These are phyloP conservation scores for Macrobrachium nipponense DNA, from an alignment of 1,140 invertebrate genomes.

Conservation along the genomic window DNA sequence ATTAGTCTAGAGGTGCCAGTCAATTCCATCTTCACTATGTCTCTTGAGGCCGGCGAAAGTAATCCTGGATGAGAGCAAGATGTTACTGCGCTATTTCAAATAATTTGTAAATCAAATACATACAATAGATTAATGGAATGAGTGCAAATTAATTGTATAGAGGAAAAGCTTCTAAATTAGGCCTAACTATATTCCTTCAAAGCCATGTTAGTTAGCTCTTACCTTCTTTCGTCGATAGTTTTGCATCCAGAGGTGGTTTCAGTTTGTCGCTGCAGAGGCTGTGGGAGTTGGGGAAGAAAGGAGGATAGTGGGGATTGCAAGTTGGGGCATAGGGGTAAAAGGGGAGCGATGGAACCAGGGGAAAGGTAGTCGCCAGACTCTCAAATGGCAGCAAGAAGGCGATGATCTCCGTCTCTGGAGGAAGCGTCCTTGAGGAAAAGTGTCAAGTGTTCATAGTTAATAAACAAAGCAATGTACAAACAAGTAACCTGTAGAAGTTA, in stretches of 20 bases:
- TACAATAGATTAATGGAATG: no score
- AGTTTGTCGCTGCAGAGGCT: not conserved
- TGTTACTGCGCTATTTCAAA: no score
- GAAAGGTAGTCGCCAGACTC: not conserved
- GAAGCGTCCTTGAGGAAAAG: not conserved
- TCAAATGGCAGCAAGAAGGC: constrained; percentile 25
- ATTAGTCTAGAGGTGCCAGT: constrained; percentile 15
- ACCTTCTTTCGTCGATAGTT: constrained; percentile 3
- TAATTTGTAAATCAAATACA: no score
- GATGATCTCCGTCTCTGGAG: constrained; percentile 12
- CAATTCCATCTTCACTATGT: not conserved
- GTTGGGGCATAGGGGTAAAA: not conserved
- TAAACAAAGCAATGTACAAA: not conserved
- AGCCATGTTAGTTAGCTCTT: not conserved
- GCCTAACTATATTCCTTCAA: no score
- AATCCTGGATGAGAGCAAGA: not conserved
- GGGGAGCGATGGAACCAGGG: not conserved
- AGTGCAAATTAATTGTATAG: no score
- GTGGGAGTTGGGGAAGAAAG: not conserved
- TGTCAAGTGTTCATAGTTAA: not conserved
- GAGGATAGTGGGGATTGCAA: not conserved
- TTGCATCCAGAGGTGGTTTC: not conserved
- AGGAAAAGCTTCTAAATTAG: no score
- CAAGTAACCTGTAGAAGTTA: not conserved
- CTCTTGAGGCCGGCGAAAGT: not conserved